Base-by-base conservation (phyloP, 2,113 vertebrate genomes). In the Podarcis raffonei region DNA sequence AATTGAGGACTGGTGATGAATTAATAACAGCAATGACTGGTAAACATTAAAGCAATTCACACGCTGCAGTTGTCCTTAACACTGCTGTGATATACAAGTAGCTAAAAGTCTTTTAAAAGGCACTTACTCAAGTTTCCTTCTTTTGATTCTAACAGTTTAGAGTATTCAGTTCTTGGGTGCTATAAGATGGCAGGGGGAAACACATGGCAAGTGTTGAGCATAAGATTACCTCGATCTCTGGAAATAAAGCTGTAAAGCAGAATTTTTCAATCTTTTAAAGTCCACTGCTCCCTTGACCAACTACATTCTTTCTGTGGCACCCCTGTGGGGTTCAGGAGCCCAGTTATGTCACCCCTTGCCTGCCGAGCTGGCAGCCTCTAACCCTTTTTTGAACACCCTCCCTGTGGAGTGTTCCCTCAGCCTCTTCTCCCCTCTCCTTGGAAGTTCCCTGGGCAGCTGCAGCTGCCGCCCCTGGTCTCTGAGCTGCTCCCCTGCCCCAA, bases 231-330 rank as follows among this genome's bases (percentile, higher is more conserved):
- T 76, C 74, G 9, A 20, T 78, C 39, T 30, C 39, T 30, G 48
- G 77, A 79, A 12, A 62, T 62, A 20, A 62, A 71, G 8, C 68
- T 71, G 68, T 27, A 69, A 69, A 69, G 66, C 27, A 27, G 27
- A 69, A 0, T 0, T 53, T 53, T 53, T 53, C 48, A 12, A 53
- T 0, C 2, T 2, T 53, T 53, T 53, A 0, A 0, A 53, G 48
- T 53, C 48, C 11, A 53, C 0, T 2, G 48, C 48, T 53, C 48
- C 48, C 48, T 53, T 53, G 48, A 12, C 48, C 48, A 12, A 53
- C 48, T 53, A 11, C 11, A 11, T 53, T 53, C 2, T 53, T 53
- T 53, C 48, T 53, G 48, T 3, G 48, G 48, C 48, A 12, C 2
- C 9, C 11, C 48, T 53, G 9, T 11, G 11, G 48, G 48, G 48